phyloP scores from a whole-genome alignment of 2,113 vertebrate species.

The Pitta sordida region DNA sequence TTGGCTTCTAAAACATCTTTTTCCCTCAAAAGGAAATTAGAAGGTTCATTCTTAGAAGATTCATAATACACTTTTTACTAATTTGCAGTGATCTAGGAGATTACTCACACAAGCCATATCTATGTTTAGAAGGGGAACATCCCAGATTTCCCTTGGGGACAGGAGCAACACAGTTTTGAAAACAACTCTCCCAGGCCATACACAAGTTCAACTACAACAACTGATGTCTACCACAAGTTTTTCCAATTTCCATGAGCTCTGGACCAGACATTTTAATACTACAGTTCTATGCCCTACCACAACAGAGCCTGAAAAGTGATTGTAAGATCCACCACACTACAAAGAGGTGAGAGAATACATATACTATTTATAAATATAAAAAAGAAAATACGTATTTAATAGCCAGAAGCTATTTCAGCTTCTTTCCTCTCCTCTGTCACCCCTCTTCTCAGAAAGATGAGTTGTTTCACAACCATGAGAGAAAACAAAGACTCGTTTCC shows the following conservation, averaged over 20 bases:
- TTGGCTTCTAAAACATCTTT: neutral
- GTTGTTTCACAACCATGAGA: neutral
- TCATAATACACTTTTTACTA: neutral
- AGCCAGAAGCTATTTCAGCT: neutral
- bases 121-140: neutral
- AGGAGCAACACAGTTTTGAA: neutral
- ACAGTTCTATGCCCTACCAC: neutral
- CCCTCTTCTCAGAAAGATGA: neutral
- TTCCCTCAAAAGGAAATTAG: neutral
- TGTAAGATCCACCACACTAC: neutral
- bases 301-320: neutral
- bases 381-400: neutral
- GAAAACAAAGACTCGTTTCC: slow-evolving; percentile 57
- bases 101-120: neutral
- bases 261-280: neutral
- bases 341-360: neutral
- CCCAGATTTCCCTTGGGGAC: neutral
- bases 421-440: neutral
- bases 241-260: neutral
- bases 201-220: neutral
- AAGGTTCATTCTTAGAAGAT: neutral
- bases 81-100: neutral
- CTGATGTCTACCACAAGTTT: neutral
- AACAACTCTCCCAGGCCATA: neutral
- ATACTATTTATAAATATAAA: neutral